These are phyloP conservation scores for Elephas maximus DNA, from an alignment of 2,113 vertebrate genomes.

Conservation along the genomic window DNA sequence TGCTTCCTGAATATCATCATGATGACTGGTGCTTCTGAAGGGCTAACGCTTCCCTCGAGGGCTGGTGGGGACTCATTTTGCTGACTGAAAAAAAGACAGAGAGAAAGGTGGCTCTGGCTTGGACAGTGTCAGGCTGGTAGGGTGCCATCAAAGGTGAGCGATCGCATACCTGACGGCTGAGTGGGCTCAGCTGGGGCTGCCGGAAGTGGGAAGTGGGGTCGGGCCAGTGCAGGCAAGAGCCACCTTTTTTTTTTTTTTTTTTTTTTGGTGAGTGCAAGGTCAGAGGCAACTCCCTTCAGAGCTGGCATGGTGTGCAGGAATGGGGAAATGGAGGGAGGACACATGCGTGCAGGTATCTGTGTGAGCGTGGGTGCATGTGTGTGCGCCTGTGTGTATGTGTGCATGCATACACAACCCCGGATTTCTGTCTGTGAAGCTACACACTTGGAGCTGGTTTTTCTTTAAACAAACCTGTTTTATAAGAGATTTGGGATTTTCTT, in stretches of 20 bases:
- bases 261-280: not conserved
- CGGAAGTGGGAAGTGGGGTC: not conserved
- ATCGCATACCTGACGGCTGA: not conserved
- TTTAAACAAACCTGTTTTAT: not conserved
- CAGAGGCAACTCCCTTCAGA: not conserved
- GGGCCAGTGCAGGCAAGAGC: not conserved
- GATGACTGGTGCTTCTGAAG: accelerated
- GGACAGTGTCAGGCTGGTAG: not conserved
- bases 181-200: not conserved
- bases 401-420: not conserved
- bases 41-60: not conserved
- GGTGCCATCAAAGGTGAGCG: not conserved
- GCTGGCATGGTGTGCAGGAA: not conserved
- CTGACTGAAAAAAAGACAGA: not conserved
- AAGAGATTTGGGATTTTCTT: slow-evolving; percentile 19
- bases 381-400: not conserved
- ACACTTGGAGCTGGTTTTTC: not conserved
- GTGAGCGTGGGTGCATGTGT: not conserved
- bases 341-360: too few relatives aligned
- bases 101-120: not conserved
- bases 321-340: accelerated
- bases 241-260: not conserved
- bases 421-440: not conserved
- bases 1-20: not conserved
- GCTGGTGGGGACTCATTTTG: not conserved